phyloP scores from a whole-genome alignment of 2,797 vertebrate species.

The Melanogrammus aeglefinus region DNA sequence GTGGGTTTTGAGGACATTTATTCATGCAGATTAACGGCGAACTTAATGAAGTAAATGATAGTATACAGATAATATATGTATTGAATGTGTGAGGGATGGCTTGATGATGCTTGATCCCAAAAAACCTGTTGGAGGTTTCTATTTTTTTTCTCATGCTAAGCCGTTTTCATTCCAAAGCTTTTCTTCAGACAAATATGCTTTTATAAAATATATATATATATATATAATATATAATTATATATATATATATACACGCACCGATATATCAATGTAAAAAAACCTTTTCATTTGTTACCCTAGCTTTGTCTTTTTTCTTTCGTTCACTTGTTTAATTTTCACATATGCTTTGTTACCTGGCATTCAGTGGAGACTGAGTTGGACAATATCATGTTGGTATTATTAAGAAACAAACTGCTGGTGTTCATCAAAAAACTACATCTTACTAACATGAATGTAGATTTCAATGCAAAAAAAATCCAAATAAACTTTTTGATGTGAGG shows the following conservation, averaged over 20 bases:
- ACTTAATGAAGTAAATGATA: slow-evolving; percentile 36
- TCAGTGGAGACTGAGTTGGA: slow-evolving; percentile 29
- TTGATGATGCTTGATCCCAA: slow-evolving; percentile 28
- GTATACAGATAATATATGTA: slow-evolving; percentile 66
- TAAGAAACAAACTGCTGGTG: slow-evolving; percentile 31
- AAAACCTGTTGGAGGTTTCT: slow-evolving; percentile 38
- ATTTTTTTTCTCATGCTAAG: slow-evolving; percentile 11
- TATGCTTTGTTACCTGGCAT: slow-evolving; percentile 32
- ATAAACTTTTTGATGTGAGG: slow-evolving; percentile 49
- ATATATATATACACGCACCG: background rate
- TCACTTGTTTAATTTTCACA: slow-evolving; percentile 3
- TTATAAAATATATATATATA: slow-evolving; percentile 62
- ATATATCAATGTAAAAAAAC: slow-evolving; percentile 39
- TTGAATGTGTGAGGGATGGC: slow-evolving; percentile 53
- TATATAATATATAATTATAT: slow-evolving; percentile 22
- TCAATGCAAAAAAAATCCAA: slow-evolving; percentile 59
- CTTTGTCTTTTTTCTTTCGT: slow-evolving; percentile 17
- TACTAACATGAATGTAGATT: slow-evolving; percentile 72
- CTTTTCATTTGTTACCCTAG: slow-evolving; percentile 44
- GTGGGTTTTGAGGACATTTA: slow-evolving; percentile 31
- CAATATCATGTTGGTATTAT: slow-evolving; percentile 42
- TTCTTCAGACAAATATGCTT: slow-evolving; percentile 71
- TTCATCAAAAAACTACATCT: slow-evolving; percentile 60
- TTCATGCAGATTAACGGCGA: slow-evolving; percentile 52
- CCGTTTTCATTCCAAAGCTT: slow-evolving; percentile 77